Base-by-base conservation (phyloP, 30 jellyfish, hydroid and myxozoan species). In the Phacellophora camtschatica region DNA sequence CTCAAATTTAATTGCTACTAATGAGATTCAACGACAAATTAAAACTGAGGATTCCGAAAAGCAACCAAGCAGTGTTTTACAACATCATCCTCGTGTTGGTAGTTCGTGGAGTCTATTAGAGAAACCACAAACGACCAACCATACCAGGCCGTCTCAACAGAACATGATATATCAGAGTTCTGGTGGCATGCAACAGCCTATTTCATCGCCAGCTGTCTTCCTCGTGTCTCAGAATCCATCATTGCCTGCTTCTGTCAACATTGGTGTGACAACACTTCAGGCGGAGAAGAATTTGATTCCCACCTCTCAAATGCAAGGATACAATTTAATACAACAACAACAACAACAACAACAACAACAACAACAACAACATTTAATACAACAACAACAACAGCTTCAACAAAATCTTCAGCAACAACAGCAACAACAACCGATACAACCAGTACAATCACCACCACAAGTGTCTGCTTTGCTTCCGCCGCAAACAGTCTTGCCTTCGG, bases 21-120 rank as follows among this genome's bases (percentile, higher is more conserved):
- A 10, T 13, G 20, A 5, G 0, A 10, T 23, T 46, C 61, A 46
- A 11, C n/a, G n/a, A 28, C 61, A 46, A 46, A 28, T 46, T 46
- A 46, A 46, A 46, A 28, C 61, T 6, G 61, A 46, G 20, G 20
- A 5, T 46, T 11, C 61, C 20, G 61, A 46, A 23, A 46, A 16
- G 16, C n/a, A 28, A 46, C 61, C 61, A 46, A 46, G 29, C 61
- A 16, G 74, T 15, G 86, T 20, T 2, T 30, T 34, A 41, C 43
- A 67, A 13, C 82, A 67, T 19, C 35, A 50, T 12, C 72, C 72
- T 39, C 82, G 45, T 20, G 48, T 68, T 19, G 67, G 64, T 27
- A 68, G 65, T 42, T 41, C 82, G 1, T 68, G 82, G 82, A 68
- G 82, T 25, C 30, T 68, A 16, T 29, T 67, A 11, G 27, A 68